phyloP scores from a whole-genome alignment of 2,888 invertebrate genomes.

The Ceraclea dissimilis region DNA sequence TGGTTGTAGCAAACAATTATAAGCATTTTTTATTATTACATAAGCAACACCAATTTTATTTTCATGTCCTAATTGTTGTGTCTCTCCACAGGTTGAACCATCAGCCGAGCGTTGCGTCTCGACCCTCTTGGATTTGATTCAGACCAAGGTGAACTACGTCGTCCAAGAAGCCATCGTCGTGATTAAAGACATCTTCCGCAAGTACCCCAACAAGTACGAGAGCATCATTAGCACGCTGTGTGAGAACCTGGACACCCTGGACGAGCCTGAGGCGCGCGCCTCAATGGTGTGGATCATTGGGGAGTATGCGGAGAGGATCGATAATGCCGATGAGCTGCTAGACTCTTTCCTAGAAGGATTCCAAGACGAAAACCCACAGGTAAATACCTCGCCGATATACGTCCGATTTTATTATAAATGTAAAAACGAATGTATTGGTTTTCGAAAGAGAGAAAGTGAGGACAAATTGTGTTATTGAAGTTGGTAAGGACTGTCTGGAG shows the following conservation, averaged over 20 bases:
- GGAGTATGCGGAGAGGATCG: constrained; percentile 98
- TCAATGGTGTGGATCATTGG: constrained; percentile 97
- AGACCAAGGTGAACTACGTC: constrained; percentile 99
- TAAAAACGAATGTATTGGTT: no score
- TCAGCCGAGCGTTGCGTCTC: constrained; percentile 98
- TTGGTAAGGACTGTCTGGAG: no score
- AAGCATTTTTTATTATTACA: no score
- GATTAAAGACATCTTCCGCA: constrained; percentile 94
- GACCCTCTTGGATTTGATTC: constrained; percentile 93
- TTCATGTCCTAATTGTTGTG: no score
- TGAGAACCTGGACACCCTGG: constrained; percentile 96
- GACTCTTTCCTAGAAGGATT: constrained; percentile 98
- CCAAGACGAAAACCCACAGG: constrained; percentile 92
- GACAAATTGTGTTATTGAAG: no score
- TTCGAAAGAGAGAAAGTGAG: no score
- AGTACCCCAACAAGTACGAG: constrained; percentile 99
- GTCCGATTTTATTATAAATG: no score
- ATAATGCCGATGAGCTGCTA: constrained; percentile 96
- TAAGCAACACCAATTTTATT: no score
- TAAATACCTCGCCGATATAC: constrained; percentile 25
- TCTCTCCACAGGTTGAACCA: constrained; percentile 61
- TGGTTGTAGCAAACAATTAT: no score
- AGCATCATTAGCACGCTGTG: constrained; percentile 98
- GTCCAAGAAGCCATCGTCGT: constrained; percentile 99
- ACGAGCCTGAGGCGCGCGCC: constrained; percentile 97